Base-by-base conservation (phyloP, 2,113 vertebrate genomes). In the Shinisaurus crocodilurus region DNA sequence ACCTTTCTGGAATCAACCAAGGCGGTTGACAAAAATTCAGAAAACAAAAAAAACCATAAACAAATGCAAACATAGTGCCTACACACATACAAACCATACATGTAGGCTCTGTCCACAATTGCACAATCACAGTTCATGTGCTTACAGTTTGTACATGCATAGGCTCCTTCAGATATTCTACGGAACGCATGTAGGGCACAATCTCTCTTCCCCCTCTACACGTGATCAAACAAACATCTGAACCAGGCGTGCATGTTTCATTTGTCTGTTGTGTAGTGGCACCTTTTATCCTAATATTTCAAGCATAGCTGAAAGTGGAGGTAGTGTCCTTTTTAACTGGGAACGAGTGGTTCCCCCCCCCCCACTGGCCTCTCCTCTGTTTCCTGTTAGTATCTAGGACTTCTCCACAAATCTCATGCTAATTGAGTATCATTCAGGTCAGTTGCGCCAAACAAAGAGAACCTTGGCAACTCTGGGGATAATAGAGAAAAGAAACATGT, bases 371-470 rank as follows among this genome's bases (percentile, higher is more conserved):
- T 91, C 45, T 75, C 45, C 29, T 54, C 87, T 77, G 29, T 90
- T 91, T 90, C 45, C 90, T 86, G 88, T 76, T 43, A 92, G 88
- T 85, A 77, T 91, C 90, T 40, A 65, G 5, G 82, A 37, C 76
- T 82, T 54, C 15, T 72, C 77, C 85, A 92, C 72, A 93, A 92
- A 92, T 88, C 85, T 88, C 0, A 6, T 91, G 91, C 91, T 93
- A 95, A 92, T 37, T 92, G 77, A 94, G 91, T 79, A 94, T 95
- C 88, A 90, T 94, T 95, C 93, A 94, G 94, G 92, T 92, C 94
- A 95, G 90, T 23, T 88, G 93, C 85, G 87, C 72, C 6, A 94
- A 92, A 94, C 54, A 95, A 89, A 92, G 83, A 29, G 75, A 95
- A 91, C 8, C 92, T 94, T 96, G 94, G 91, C 88, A 94, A 92